These are phyloP conservation scores for Lasioglossum albipes DNA, from an alignment of 1,140 invertebrate species.

Conservation along the genomic window DNA sequence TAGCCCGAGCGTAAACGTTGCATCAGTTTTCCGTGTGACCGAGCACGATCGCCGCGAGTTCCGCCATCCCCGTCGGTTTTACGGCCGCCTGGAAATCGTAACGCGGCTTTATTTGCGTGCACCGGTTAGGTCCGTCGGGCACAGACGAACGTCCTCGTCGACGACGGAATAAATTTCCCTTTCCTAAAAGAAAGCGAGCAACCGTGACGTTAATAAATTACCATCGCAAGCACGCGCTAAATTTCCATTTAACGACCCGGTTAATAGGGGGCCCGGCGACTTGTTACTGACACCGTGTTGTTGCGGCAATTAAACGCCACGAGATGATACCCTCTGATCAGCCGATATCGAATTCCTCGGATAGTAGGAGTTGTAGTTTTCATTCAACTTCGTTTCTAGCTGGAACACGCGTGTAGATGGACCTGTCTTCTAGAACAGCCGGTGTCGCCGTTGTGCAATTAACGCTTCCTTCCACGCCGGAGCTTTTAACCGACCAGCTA, in stretches of 20 bases:
- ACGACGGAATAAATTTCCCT: constrained; percentile 29
- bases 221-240: constrained; percentile 36
- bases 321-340: neutral
- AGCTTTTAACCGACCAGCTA: neutral
- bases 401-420: no score
- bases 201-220: constrained; percentile 40
- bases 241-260: constrained; percentile 43
- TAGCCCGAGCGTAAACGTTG: no score
- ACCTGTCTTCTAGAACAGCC: no score
- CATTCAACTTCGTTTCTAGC: no score
- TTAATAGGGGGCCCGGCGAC: constrained; percentile 12
- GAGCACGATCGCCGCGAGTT: no score
- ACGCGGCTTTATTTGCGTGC: neutral
- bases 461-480: neutral
- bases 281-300: constrained; percentile 26
- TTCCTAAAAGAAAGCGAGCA: neutral
- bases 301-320: constrained; percentile 27
- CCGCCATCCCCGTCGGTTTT: no score
- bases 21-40: no score
- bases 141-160: neutral
- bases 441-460: neutral
- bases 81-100: neutral
- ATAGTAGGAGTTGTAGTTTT: no score
- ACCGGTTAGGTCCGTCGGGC: neutral
- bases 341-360: neutral